Evolutionary conservation across 2,113 vertebrate species (phyloP).

Genomic region (Tupaia chinensis): DNA sequence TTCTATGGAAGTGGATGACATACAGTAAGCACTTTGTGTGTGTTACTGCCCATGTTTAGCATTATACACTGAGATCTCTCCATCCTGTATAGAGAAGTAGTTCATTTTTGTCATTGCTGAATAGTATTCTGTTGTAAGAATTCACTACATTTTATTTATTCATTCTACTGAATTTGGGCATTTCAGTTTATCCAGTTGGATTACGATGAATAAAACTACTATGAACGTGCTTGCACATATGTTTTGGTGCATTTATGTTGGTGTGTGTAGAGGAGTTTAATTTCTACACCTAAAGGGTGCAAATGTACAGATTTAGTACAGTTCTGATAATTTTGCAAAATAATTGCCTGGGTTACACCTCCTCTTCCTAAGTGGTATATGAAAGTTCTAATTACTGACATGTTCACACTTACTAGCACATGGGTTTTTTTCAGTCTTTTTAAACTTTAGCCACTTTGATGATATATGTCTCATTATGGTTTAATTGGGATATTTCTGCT

Average conservation of each 20-base stretch:
- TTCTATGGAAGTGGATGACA: neutral
- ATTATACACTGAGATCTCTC: neutral
- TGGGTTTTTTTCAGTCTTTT: neutral
- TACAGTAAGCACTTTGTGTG: neutral
- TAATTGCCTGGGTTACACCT: rapidly evolving
- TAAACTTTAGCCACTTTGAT: neutral
- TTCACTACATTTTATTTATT: neutral
- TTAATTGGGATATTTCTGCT: neutral
- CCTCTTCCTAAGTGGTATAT: rapidly evolving
- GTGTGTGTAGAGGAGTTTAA: neutral
- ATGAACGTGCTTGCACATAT: neutral
- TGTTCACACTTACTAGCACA: neutral
- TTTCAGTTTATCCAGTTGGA: neutral
- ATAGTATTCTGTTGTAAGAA: neutral
- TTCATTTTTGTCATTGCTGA: neutral
- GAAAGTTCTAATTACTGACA: neutral
- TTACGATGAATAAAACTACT: neutral
- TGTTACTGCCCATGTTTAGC: neutral
- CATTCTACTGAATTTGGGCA: neutral
- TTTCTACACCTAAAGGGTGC: neutral
- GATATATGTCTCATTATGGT: neutral
- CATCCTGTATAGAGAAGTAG: neutral
- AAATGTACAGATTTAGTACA: neutral
- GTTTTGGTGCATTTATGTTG: neutral
- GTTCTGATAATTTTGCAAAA: neutral